Base-by-base conservation (phyloP, 2,797 vertebrate species). In the Centroberyx gerrardi region DNA sequence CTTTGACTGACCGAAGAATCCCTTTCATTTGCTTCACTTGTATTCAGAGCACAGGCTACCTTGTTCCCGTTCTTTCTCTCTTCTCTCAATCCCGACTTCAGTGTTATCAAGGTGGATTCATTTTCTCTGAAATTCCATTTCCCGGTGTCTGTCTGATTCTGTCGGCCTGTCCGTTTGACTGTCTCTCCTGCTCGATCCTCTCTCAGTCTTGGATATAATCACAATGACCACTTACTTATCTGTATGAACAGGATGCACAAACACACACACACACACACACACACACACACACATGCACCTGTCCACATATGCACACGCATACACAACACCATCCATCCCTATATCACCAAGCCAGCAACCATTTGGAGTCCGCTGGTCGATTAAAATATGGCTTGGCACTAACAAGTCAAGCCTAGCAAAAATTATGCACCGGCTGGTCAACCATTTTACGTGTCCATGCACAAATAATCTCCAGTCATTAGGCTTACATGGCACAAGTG, bases 391-490 rank as follows among this genome's bases (percentile, higher is more conserved):
- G 59, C 48, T 56, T 60, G 36, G 65, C 67, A 76, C 66, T 80
- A 82, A 84, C 77, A 68, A 81, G 75, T 62, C 42, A 64, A 62
- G 60, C 74, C 75, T 76, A 71, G 67, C 68, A 78, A 65, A 81
- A 79, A 90, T 87, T 51, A 87, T 79, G 61, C 59, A 54, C 53
- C 8, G 80, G 65, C 80, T 83, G 78, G 74, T 87, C 84, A 76
- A 80, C 76, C 61, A 80, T 86, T 91, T 84, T 76, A 74, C 73
- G 72, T 75, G 68, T 74, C 72, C 46, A 18, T 76, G 79, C 78
- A 86, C 89, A 88, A 83, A 91, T 90, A 89, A 90, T 87, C 79
- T 69, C 55, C 73, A 77, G 61, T 87, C 78, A 88, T 88, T 88
- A 86, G 79, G 83, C 74, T 68, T 81, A 62, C 62, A 78, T 33